Percentiles rank a stretch among this genome's conserved stretches.
phyloP scores from a whole-genome alignment of 1,140 invertebrate genomes.

The Bombus balteatus region DNA sequence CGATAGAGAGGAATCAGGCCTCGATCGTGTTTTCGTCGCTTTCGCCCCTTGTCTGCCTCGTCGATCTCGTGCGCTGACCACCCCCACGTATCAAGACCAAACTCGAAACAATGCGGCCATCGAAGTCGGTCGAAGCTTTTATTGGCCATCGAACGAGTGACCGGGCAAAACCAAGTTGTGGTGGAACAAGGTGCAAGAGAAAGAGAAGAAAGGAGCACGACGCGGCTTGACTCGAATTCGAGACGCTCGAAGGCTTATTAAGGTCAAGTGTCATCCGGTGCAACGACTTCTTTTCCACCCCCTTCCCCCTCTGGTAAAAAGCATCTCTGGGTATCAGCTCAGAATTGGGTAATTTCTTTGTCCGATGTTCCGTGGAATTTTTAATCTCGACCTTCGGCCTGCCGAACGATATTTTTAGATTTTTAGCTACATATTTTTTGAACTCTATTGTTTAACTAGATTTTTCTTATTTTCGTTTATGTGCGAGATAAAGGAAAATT shows the following conservation, averaged over 20 bases:
- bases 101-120: slow-evolving; percentile 27
- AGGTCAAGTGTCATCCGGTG: slow-evolving; percentile 75
- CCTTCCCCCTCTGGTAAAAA: no score
- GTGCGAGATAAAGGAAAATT: neutral
- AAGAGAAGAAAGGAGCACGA: neutral
- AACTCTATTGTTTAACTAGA: neutral
- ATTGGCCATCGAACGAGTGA: neutral
- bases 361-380: neutral
- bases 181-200: neutral
- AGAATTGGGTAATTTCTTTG: slow-evolving; percentile 11
- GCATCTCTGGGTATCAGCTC: neutral
- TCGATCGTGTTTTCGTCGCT: slow-evolving; percentile 17
- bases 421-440: neutral
- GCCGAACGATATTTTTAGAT: neutral
- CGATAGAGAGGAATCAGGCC: neutral
- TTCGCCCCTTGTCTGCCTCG: neutral
- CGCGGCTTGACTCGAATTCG: slow-evolving; percentile 52
- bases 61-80: slow-evolving; percentile 5
- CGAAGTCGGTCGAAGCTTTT: slow-evolving; percentile 34
- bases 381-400: neutral
- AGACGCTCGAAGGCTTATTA: slow-evolving; percentile 77
- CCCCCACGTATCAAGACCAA: slow-evolving; percentile 33
- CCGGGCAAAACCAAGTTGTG: neutral
- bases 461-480: neutral
- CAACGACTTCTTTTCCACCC: slow-evolving; percentile 28